Percentiles rank a stretch among this genome's conserved stretches.
phyloP scores from a whole-genome alignment of 2,797 vertebrate genomes.

The Myotis daubentonii region DNA sequence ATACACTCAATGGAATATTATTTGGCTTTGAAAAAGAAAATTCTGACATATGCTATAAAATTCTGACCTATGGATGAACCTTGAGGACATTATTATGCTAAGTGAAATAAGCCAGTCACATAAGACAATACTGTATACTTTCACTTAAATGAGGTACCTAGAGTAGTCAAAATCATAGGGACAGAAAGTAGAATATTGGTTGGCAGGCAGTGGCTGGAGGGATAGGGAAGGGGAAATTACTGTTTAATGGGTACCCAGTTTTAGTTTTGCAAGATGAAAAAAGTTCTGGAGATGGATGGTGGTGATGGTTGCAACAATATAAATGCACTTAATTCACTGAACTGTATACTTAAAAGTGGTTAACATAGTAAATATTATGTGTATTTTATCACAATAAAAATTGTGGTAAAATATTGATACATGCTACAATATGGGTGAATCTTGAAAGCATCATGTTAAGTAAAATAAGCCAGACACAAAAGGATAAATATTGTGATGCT shows the following conservation, averaged over 20 bases:
- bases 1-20: not conserved
- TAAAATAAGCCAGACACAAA: constrained; percentile 23
- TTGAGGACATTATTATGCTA: not conserved
- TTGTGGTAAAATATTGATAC: not conserved
- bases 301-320: not conserved
- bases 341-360: not conserved
- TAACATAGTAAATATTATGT: not conserved
- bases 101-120: not conserved
- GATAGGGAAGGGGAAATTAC: not conserved
- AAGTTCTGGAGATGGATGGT: not conserved
- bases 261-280: not conserved
- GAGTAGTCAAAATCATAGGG: not conserved
- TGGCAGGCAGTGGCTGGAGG: not conserved
- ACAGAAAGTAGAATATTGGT: not conserved
- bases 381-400: not conserved
- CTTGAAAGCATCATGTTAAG: not conserved
- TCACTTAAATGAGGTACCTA: not conserved
- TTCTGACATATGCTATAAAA: not conserved
- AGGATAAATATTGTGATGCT: not conserved
- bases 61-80: not conserved
- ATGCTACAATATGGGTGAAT: not conserved
- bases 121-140: not conserved
- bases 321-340: not conserved
- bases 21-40: not conserved
- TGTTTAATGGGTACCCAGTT: not conserved